These are phyloP conservation scores for Spinus pinus DNA, from an alignment of 2,797 vertebrate species.

Conservation along the genomic window DNA sequence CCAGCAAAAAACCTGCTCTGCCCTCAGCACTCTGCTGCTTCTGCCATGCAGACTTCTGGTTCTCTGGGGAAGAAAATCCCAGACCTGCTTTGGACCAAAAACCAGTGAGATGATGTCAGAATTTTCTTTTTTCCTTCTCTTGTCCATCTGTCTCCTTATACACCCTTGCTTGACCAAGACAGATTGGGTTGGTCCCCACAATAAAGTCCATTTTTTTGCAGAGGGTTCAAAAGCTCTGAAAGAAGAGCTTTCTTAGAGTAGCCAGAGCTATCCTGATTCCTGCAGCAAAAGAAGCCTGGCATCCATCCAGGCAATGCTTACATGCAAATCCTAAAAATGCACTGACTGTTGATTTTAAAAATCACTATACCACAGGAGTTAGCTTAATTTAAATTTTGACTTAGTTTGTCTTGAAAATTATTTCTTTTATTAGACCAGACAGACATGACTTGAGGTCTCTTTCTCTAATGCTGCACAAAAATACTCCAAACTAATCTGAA, in stretches of 20 bases:
- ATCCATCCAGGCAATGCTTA: neutral
- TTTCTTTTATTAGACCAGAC: conserved; percentile 32
- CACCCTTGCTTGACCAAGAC: neutral
- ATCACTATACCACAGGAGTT: neutral
- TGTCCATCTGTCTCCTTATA: neutral
- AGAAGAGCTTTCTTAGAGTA: neutral
- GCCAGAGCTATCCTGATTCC: neutral
- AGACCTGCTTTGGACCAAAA: neutral
- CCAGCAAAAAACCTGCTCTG: neutral
- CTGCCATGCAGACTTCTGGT: neutral
- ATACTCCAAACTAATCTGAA: conserved; percentile 5
- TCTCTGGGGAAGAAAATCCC: neutral
- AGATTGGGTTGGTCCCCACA: neutral
- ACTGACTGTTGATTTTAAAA: neutral
- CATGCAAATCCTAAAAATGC: neutral
- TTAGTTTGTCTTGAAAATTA: conserved; percentile 13
- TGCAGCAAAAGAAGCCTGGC: neutral
- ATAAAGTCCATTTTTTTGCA: neutral
- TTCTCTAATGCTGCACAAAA: conserved; percentile 3
- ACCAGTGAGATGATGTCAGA: neutral
- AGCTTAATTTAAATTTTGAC: conserved; percentile 7
- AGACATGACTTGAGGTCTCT: neutral
- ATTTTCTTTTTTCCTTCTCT: neutral
- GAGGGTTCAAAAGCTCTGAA: neutral
- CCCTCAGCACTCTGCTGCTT: accelerated